These are phyloP conservation scores for Macroramphosus scolopax DNA, from an alignment of 2,797 vertebrate species.

Conservation along the genomic window DNA sequence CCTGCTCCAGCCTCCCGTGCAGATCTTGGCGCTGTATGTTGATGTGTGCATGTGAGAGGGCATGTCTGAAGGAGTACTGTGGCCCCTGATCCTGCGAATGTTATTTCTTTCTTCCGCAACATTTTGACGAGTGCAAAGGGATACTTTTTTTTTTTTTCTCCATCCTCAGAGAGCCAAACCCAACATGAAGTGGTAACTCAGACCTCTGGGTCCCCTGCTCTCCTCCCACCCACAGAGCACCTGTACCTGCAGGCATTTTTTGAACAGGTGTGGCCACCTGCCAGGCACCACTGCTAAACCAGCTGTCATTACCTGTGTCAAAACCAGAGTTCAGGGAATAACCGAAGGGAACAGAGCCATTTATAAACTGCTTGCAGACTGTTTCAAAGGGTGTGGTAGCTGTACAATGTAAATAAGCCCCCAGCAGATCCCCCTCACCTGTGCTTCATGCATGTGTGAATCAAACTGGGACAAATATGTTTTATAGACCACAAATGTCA, in stretches of 20 bases:
- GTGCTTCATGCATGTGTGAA: constrained; percentile 83
- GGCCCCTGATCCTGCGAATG: constrained; percentile 39
- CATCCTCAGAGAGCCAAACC: constrained; percentile 55
- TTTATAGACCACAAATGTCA: constrained; percentile 84
- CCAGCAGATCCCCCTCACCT: constrained; percentile 76
- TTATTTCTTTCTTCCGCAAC: constrained; percentile 34
- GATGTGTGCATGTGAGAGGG: constrained; percentile 44
- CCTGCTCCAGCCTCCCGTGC: constrained; percentile 38
- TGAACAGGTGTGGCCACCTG: constrained; percentile 77
- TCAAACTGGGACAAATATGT: constrained; percentile 80
- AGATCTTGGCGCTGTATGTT: constrained; percentile 53
- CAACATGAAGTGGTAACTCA: constrained; percentile 58
- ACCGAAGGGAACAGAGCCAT: constrained; percentile 88
- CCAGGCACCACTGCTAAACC: constrained; percentile 78
- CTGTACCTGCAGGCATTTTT: constrained; percentile 76
- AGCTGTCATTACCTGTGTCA: constrained; percentile 84
- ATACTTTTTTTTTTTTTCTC: constrained; percentile 4
- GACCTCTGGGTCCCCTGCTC: constrained; percentile 55
- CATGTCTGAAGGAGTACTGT: constrained; percentile 52
- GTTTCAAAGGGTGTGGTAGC: constrained; percentile 84
- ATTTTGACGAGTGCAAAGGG: constrained; percentile 49
- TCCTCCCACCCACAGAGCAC: constrained; percentile 63
- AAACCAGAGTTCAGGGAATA: constrained; percentile 87
- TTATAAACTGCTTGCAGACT: constrained; percentile 86
- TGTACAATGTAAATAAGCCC: constrained; percentile 84